Evolutionary conservation across 2,888 invertebrate genomes (phyloP), one percentile per base, ranked within the genome.

Genomic region (Spisula subtruncata): DNA sequence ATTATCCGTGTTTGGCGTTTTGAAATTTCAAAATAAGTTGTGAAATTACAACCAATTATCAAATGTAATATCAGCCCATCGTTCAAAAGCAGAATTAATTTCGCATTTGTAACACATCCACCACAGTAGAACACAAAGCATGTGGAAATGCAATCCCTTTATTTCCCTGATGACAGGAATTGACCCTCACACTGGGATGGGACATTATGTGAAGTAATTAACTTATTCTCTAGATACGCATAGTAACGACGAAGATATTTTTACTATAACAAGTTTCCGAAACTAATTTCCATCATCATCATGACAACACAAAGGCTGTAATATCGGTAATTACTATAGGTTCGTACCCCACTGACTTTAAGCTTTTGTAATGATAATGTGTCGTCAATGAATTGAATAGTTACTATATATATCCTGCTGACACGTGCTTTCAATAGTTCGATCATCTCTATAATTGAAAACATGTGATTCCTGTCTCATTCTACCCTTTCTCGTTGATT

Each of bases 171-270:
- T 18, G 75, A 16, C 75, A 1, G 14, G 35, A 16, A 75, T 75
- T 75, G 32, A 35, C 75, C 75, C 29, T 16, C 35, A 75, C 29
- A 75, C 32, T 75, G 35, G 35, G 35, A 75, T 14, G 25, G 75
- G 35, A 75, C 75, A 75, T 35, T 60, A 35, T 75, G 35, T 75
- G 32, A 75, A 75, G 75, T 75, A 75, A 75, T 75, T 75, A 75
- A 75, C 75, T 75, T 32, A 32, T 32, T 18, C 35, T 75, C 75
- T 75, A 16, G 35, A 75, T 75, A 32, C 35, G 35, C 32, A 35
- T 75, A 16, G 16, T 75, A 35, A 75, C 35, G 35, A 75, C 32
- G 29, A 75, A 75, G 75, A 75, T 18, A 75, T 29, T 75, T 75
- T 75, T 75, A 75, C 25, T 35, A 75, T 75, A 25, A 35, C 25